Percentiles rank a stretch among this genome's conserved stretches.
Conservation (phyloP, 1,140 invertebrate species). For the Diabrotica undecimpunctata region DNA sequence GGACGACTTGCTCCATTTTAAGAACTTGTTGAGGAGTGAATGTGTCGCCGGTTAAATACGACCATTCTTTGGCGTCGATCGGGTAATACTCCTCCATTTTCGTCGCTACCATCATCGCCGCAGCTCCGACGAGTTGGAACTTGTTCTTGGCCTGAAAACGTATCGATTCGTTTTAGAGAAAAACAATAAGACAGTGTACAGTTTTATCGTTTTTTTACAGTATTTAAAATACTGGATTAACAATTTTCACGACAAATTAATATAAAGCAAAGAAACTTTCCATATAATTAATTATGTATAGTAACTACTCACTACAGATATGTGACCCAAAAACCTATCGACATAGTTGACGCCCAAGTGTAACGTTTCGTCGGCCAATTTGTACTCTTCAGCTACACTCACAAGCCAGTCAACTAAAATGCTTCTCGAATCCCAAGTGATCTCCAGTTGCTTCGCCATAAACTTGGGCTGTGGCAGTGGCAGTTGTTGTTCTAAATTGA, state of each 20-base stretch:
- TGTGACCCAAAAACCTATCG: constrained; percentile 62
- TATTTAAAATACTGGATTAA: no score
- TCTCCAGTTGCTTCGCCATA: constrained; percentile 61
- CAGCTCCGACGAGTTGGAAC: constrained; percentile 66
- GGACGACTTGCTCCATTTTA: constrained; percentile 60
- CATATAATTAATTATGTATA: no score
- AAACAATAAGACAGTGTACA: no score
- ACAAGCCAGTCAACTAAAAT: constrained; percentile 64
- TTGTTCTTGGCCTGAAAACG: constrained; percentile 51
- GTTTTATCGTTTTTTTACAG: no score
- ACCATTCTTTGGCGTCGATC: constrained; percentile 62
- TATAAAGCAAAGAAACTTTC: no score
- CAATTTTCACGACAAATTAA: no score
- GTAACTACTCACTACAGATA: constrained; percentile 60
- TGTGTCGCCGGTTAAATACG: constrained; percentile 65
- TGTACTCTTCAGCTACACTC: constrained; percentile 60
- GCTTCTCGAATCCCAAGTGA: constrained; percentile 54
- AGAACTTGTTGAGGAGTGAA: constrained; percentile 59
- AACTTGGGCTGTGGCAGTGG: constrained; percentile 54
- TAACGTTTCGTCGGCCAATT: constrained; percentile 55
- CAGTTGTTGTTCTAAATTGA: constrained; percentile 22
- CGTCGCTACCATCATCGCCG: constrained; percentile 63
- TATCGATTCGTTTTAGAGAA: no score
- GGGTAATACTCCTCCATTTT: constrained; percentile 69
- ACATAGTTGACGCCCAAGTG: constrained; percentile 64